Percentiles rank a stretch among this genome's conserved stretches.
Conservation (phyloP, 2,113 vertebrate species). For the Amphiprion ocellaris region DNA sequence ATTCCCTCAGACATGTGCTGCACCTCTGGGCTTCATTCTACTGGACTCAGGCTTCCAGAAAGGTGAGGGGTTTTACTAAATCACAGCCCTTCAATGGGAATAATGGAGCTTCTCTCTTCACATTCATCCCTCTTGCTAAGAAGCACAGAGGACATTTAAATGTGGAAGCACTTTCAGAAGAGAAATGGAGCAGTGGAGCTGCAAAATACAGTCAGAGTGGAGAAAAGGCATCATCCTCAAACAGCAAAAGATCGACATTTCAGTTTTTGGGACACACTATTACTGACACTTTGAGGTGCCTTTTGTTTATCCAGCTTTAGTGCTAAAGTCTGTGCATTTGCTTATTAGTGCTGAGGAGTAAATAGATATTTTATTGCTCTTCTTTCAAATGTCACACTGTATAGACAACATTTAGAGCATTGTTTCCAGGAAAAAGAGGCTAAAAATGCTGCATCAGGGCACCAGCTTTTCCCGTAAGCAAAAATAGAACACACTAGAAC, state of each 20-base stretch:
- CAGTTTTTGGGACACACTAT: constrained; percentile 15
- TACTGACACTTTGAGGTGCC: constrained; percentile 4
- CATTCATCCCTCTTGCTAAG: constrained; percentile 25
- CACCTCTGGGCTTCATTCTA: constrained; percentile 25
- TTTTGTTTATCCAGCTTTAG: constrained; percentile 32
- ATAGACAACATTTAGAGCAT: background rate
- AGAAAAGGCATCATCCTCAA: constrained; percentile 19
- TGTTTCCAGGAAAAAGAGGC: background rate
- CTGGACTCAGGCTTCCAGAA: background rate
- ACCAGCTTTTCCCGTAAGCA: background rate
- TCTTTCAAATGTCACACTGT: background rate
- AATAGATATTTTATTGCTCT: constrained; percentile 21
- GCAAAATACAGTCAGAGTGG: constrained; percentile 20
- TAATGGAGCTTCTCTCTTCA: constrained; percentile 24
- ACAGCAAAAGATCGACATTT: constrained; percentile 21
- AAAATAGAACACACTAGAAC: background rate
- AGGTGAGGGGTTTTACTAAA: constrained; percentile 37
- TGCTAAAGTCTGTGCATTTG: constrained; percentile 5
- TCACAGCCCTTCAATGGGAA: constrained; percentile 13
- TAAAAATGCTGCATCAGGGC: constrained; percentile 16
- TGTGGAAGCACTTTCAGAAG: constrained; percentile 2
- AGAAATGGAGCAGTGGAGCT: background rate
- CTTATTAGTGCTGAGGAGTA: background rate
- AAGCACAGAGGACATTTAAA: constrained; percentile 44
- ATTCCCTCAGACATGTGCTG: constrained; percentile 20